A percentile compares a stretch with the other conserved stretches of the same genome.
phyloP scores from a whole-genome alignment of 2,797 vertebrate species.

The Monodelphis domestica region DNA sequence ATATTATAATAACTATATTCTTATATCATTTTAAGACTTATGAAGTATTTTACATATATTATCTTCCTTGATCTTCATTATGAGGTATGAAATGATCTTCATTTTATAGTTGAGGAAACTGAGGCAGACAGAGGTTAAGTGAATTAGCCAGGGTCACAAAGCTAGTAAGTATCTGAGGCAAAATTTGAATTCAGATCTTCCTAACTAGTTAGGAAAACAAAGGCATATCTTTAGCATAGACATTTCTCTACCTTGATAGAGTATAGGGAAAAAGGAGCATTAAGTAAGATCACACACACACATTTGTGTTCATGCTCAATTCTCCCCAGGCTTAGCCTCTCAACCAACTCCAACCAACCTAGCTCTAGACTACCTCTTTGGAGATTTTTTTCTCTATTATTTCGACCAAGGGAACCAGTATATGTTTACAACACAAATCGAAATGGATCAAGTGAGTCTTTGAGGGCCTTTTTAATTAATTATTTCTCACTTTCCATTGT shows the following conservation, averaged over 20 bases:
- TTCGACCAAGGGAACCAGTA: constrained; percentile 63
- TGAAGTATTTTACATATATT: too few species aligned
- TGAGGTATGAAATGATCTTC: too few species aligned
- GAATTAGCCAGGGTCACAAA: too few species aligned
- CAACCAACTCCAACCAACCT: not conserved
- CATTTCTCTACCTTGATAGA: not conserved
- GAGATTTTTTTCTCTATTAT: not conserved
- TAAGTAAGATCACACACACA: not conserved
- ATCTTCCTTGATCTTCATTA: too few species aligned
- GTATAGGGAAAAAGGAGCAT: not conserved
- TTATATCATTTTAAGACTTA: not conserved
- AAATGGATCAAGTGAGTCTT: not conserved
- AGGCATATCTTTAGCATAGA: not conserved
- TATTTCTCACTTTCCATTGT: not conserved
- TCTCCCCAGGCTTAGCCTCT: not conserved
- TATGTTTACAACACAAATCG: constrained; percentile 58
- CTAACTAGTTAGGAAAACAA: not conserved
- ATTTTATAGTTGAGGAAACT: too few species aligned
- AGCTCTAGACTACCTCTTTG: not conserved
- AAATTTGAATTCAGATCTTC: not conserved
- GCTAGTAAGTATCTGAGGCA: not conserved
- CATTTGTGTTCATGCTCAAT: too few species aligned
- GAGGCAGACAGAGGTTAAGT: too few species aligned
- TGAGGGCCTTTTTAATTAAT: not conserved
- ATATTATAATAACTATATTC: not conserved